Evolutionary conservation across 2,888 invertebrate species (phyloP).

Genomic region (Electrophaes corylata): DNA sequence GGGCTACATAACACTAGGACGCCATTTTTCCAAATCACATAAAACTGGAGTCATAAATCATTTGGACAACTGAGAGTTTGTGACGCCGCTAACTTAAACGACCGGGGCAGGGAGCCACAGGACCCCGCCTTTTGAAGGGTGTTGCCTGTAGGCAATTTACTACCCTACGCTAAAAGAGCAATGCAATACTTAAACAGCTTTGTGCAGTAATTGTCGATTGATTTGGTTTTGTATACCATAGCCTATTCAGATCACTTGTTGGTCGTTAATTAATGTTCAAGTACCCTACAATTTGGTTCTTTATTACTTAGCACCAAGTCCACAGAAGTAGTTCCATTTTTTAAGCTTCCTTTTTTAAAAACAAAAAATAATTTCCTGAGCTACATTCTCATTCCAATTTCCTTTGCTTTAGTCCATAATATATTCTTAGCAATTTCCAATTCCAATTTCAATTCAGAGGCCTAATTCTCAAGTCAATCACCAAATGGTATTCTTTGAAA

Average conservation of each 20-base stretch:
- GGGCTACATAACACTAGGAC: neutral
- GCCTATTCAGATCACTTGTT: slow-evolving; percentile 11
- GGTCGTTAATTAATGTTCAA: slow-evolving; percentile 13
- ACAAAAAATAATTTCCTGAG: too few species aligned
- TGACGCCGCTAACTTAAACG: slow-evolving; percentile 18
- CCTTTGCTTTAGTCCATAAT: too few species aligned
- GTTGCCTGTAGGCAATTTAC: slow-evolving; percentile 29
- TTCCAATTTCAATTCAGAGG: too few species aligned
- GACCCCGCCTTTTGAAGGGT: slow-evolving; percentile 40
- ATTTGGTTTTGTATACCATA: slow-evolving; percentile 9
- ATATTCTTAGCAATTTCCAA: too few species aligned
- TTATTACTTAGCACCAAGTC: neutral
- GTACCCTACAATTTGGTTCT: neutral
- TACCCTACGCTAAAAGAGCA: slow-evolving; percentile 35
- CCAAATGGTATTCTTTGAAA: too few species aligned
- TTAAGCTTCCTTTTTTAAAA: too few species aligned
- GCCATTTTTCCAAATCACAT: slow-evolving; percentile 11
- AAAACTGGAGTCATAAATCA: slow-evolving; percentile 41
- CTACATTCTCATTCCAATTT: too few species aligned
- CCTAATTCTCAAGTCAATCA: too few species aligned
- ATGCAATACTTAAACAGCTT: slow-evolving; percentile 21
- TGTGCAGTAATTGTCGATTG: slow-evolving; percentile 26
- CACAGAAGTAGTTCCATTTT: too few species aligned
- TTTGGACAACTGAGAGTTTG: slow-evolving; percentile 22
- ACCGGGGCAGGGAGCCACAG: slow-evolving; percentile 26